Percentiles rank a stretch among this genome's conserved stretches.
Evolutionary conservation across 2,888 invertebrate genomes (phyloP).

Genomic region (Rhingia campestris): DNA sequence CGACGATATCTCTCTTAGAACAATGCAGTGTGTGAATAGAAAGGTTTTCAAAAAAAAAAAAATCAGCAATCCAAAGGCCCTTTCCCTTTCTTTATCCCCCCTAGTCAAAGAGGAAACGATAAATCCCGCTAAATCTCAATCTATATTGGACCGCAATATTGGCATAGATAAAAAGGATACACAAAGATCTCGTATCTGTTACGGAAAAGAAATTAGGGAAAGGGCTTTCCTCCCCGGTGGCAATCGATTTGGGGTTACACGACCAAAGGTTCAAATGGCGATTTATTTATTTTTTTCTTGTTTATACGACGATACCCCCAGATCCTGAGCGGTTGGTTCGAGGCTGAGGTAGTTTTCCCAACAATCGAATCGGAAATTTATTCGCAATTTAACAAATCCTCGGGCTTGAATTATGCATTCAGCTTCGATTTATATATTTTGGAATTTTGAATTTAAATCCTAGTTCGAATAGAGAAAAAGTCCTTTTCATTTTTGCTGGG

Average conservation of each 20-base stretch:
- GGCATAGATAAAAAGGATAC: slow-evolving; percentile 59
- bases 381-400: slow-evolving; percentile 62
- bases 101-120: slow-evolving; percentile 42
- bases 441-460: slow-evolving; percentile 43
- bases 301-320: slow-evolving; percentile 1
- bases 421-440: slow-evolving; percentile 40
- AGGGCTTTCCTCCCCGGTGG: slow-evolving; percentile 5
- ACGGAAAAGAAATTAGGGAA: slow-evolving; percentile 16
- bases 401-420: slow-evolving; percentile 58
- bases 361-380: slow-evolving; percentile 39
- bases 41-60: background rate
- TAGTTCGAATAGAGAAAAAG: background rate
- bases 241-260: slow-evolving; percentile 52
- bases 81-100: background rate
- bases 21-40: slow-evolving; percentile 45
- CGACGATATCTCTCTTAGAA: slow-evolving; percentile 34
- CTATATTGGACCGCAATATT: slow-evolving; percentile 60
- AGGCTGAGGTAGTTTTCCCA: background rate
- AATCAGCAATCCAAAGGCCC: background rate
- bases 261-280: slow-evolving; percentile 51
- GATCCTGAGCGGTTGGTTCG: background rate
- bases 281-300: slow-evolving; percentile 41
- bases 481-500: slow-evolving; percentile 2
- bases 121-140: slow-evolving; percentile 68
- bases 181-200: slow-evolving; percentile 30